A percentile compares a stretch with the other conserved stretches of the same genome.
Conservation (phyloP, 2,888 invertebrate species). For the Plebejus melissa region DNA sequence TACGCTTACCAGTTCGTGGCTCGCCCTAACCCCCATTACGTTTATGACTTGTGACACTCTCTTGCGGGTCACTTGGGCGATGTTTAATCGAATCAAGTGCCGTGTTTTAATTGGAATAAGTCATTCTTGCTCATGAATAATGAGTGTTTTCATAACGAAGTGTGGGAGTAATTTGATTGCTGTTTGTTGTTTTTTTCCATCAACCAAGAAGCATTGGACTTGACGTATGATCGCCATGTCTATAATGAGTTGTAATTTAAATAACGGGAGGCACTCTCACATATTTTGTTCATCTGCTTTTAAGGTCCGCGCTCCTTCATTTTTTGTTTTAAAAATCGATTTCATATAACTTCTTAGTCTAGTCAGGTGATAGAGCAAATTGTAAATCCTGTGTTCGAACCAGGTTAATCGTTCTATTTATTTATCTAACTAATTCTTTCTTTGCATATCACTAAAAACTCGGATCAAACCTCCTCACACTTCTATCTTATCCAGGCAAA, state of each 20-base stretch:
- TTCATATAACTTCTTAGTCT: too few relatives aligned
- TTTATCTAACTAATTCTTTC: too few relatives aligned
- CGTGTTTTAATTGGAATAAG: slow-evolving; percentile 34
- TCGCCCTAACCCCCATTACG: slow-evolving; percentile 49
- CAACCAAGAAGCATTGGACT: background rate
- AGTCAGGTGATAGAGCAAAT: too few relatives aligned
- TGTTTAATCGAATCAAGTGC: slow-evolving; percentile 50
- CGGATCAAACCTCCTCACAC: background rate
- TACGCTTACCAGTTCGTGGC: background rate
- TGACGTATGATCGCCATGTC: background rate
- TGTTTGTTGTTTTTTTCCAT: background rate
- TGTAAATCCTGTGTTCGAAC: too few relatives aligned
- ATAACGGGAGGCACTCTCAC: background rate
- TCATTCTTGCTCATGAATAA: slow-evolving; percentile 28
- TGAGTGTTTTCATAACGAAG: slow-evolving; percentile 22
- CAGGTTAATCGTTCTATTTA: too few relatives aligned
- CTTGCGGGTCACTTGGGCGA: slow-evolving; percentile 60
- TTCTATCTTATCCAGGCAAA: background rate
- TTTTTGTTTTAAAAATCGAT: background rate
- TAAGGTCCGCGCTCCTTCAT: too few relatives aligned
- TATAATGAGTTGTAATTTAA: background rate
- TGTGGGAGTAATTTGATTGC: slow-evolving; percentile 18
- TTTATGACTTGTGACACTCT: slow-evolving; percentile 69
- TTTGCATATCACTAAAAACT: background rate
- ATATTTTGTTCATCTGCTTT: background rate